Evolutionary conservation across 2,113 vertebrate genomes (phyloP).

Genomic region (Epinephelus moara): DNA sequence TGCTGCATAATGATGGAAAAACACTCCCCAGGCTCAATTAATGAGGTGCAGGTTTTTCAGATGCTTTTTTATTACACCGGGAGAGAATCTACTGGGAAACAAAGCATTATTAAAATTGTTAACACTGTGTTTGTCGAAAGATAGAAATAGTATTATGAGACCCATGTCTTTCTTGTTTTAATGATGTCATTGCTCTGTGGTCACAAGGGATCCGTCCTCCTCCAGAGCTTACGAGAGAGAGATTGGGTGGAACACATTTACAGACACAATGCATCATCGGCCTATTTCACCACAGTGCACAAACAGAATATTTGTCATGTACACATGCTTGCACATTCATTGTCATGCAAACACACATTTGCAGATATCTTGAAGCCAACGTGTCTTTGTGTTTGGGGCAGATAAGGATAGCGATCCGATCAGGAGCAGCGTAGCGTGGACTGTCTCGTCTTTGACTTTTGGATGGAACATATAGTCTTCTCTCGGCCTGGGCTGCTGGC

Average conservation of each 20-base stretch:
- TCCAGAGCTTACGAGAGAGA: neutral
- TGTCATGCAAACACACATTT: constrained; percentile 23
- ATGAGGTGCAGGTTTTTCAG: constrained; percentile 41
- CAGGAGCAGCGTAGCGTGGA: neutral
- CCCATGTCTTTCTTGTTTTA: constrained; percentile 21
- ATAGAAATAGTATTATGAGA: constrained; percentile 3
- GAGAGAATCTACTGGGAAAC: constrained; percentile 16
- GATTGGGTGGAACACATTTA: constrained; percentile 35
- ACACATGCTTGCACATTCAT: constrained; percentile 9
- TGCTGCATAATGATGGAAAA: constrained; percentile 41
- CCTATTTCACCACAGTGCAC: constrained; percentile 14
- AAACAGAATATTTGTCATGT: constrained; percentile 4
- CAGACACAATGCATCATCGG: constrained; percentile 11
- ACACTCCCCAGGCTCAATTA: constrained; percentile 26
- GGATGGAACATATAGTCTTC: constrained; percentile 33
- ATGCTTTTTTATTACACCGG: constrained; percentile 20
- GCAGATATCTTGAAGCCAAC: neutral
- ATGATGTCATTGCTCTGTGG: constrained; percentile 18
- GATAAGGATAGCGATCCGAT: constrained; percentile 29
- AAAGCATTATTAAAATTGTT: constrained; percentile 44
- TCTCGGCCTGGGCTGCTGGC: neutral
- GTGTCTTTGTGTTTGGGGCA: constrained; percentile 12
- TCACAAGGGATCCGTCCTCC: constrained; percentile 9
- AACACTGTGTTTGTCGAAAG: constrained; percentile 33
- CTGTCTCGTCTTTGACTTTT: constrained; percentile 15